Conservation (phyloP, 2,888 invertebrate species). For the Artemia sinica region DNA sequence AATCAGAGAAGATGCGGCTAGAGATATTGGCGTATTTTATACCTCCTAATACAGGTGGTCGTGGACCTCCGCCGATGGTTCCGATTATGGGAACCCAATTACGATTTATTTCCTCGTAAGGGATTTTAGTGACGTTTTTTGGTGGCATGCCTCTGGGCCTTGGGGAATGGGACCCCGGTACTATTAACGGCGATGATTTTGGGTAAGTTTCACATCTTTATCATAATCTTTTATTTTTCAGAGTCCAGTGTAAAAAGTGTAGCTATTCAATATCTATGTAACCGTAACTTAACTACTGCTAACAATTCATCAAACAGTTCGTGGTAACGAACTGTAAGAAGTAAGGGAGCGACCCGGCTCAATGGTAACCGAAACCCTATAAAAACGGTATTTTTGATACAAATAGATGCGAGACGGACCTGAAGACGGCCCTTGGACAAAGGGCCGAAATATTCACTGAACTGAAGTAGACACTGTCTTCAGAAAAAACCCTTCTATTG, state of each 20-base stretch:
- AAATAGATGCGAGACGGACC: too few relatives aligned
- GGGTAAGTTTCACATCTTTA: background rate
- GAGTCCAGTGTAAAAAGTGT: background rate
- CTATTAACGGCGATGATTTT: slow-evolving; percentile 34
- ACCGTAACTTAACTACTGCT: too few relatives aligned
- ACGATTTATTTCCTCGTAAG: slow-evolving; percentile 37
- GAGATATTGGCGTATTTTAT: slow-evolving; percentile 29
- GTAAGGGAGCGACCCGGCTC: too few relatives aligned
- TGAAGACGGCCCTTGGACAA: too few relatives aligned
- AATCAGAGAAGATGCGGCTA: slow-evolving; percentile 35
- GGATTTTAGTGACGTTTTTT: slow-evolving; percentile 62
- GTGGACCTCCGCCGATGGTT: slow-evolving; percentile 27
- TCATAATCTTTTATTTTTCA: slow-evolving; percentile 24
- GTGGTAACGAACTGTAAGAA: too few relatives aligned
- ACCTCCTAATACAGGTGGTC: slow-evolving; percentile 27
- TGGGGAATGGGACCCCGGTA: slow-evolving; percentile 38
- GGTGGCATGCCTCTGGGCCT: slow-evolving; percentile 48
- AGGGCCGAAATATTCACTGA: too few relatives aligned
- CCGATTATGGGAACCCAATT: slow-evolving; percentile 25
- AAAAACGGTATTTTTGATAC: too few relatives aligned
- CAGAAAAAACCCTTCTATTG: too few relatives aligned
- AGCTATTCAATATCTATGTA: too few relatives aligned
- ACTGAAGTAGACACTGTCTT: too few relatives aligned
- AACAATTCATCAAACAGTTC: too few relatives aligned
- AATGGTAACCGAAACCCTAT: too few relatives aligned